Evolutionary conservation across 1,140 invertebrate species (phyloP).

Genomic region (Diabrotica undecimpunctata): DNA sequence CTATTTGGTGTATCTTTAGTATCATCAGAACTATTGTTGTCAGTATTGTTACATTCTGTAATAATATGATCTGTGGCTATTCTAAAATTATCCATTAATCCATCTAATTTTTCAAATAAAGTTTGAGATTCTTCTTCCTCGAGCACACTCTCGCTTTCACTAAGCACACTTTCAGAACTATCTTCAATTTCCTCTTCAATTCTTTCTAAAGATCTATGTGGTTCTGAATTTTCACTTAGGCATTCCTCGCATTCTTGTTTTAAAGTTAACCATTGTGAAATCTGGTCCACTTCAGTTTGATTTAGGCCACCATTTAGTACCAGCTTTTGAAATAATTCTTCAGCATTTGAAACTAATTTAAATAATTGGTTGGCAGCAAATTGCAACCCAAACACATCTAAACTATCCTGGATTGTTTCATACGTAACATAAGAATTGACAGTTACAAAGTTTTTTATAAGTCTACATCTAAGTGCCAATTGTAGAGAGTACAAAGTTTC

Average conservation of each 20-base stretch:
- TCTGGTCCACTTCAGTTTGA: conserved; percentile 68
- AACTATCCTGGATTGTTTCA: conserved; percentile 53
- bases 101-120: conserved; percentile 52
- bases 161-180: conserved; percentile 51
- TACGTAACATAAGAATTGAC: conserved; percentile 65
- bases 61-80: conserved; percentile 66
- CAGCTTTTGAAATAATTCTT: conserved; percentile 73
- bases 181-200: conserved; percentile 60
- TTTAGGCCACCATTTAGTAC: conserved; percentile 57
- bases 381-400: conserved; percentile 65
- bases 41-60: conserved; percentile 39
- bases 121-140: conserved; percentile 27
- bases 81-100: conserved; percentile 67
- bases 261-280: conserved; percentile 79
- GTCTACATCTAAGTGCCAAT: conserved; percentile 57
- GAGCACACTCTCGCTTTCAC: conserved; percentile 51
- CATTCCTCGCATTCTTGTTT: conserved; percentile 84
- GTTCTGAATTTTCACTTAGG: conserved; percentile 58
- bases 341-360: conserved; percentile 77
- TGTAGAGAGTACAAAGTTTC: conserved; percentile 63
- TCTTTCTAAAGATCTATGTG: conserved; percentile 57
- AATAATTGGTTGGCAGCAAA: conserved; percentile 79
- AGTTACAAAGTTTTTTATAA: conserved; percentile 63
- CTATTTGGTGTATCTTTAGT: conserved; percentile 37
- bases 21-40: conserved; percentile 15